phyloP scores from a whole-genome alignment of 1,140 invertebrate species.

The Zaprionus taronus region DNA sequence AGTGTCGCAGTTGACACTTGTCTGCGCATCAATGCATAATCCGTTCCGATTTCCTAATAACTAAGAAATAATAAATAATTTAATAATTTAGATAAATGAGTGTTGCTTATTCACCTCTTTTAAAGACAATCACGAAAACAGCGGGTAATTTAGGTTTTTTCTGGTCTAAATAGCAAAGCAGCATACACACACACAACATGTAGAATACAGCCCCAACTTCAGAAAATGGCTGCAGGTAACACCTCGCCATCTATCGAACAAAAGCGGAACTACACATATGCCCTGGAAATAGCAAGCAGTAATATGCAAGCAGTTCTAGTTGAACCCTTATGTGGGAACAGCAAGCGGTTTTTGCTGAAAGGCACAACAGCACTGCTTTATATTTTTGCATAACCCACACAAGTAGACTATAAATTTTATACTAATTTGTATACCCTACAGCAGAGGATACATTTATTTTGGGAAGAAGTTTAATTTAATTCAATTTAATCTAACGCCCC shows the following conservation, averaged over 20 bases:
- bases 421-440: too few relatives aligned
- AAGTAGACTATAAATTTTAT: background rate
- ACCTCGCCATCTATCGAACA: background rate
- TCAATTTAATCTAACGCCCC: too few relatives aligned
- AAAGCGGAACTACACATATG: background rate
- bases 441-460: too few relatives aligned
- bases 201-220: too few relatives aligned
- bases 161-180: too few relatives aligned
- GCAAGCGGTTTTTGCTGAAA: background rate
- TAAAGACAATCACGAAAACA: too few relatives aligned
- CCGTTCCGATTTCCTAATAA: conserved; percentile 12
- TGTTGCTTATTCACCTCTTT: too few relatives aligned
- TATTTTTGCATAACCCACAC: background rate
- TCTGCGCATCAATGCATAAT: conserved; percentile 36
- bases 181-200: too few relatives aligned
- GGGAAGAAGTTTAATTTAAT: too few relatives aligned
- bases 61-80: background rate
- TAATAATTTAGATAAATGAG: too few relatives aligned
- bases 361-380: background rate
- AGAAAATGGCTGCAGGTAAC: background rate
- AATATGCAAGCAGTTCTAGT: background rate
- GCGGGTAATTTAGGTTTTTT: too few relatives aligned
- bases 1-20: conserved; percentile 28
- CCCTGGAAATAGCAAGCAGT: background rate
- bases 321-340: background rate